Evolutionary conservation across 2,888 invertebrate species (phyloP).

Genomic region (Arge pagana): DNA sequence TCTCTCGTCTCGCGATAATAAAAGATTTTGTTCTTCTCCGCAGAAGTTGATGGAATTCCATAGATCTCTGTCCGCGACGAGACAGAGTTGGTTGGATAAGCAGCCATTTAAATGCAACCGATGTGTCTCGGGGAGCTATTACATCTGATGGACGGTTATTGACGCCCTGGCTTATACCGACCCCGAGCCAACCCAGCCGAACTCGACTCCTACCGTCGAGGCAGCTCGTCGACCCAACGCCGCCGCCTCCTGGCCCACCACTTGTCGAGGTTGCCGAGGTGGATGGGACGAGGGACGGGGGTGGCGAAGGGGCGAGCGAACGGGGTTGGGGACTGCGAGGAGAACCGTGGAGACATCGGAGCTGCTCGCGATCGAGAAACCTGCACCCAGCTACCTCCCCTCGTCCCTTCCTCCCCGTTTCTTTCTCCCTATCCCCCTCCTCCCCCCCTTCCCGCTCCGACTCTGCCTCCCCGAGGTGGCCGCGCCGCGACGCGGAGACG

Average conservation of each 20-base stretch:
- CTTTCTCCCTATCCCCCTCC: too few species aligned
- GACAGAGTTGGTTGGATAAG: slow-evolving; percentile 57
- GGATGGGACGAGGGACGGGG: not conserved
- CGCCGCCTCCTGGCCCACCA: not conserved
- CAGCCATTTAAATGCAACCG: slow-evolving; percentile 60
- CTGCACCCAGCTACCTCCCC: too few species aligned
- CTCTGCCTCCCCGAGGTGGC: slow-evolving; percentile 7
- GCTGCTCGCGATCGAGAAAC: slow-evolving; percentile 30
- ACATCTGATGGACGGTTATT: slow-evolving; percentile 60
- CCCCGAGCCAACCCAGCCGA: slow-evolving; percentile 16
- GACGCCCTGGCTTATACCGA: slow-evolving; percentile 58
- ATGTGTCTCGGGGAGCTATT: slow-evolving; percentile 60
- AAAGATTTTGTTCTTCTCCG: slow-evolving; percentile 19
- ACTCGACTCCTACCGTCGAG: slow-evolving; percentile 20
- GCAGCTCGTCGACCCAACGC: slow-evolving; percentile 28
- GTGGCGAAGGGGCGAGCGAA: not conserved
- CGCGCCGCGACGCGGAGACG: slow-evolving; percentile 30
- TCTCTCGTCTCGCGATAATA: slow-evolving; percentile 12
- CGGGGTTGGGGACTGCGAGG: slow-evolving; percentile 25
- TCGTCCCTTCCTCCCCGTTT: too few species aligned
- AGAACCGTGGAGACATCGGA: too few species aligned
- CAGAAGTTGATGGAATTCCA: slow-evolving; percentile 59
- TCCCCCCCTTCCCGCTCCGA: too few species aligned
- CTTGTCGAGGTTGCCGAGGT: not conserved
- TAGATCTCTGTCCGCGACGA: slow-evolving; percentile 59